phyloP scores from a whole-genome alignment of 1,140 invertebrate genomes.

The Meloidogyne exigua region DNA sequence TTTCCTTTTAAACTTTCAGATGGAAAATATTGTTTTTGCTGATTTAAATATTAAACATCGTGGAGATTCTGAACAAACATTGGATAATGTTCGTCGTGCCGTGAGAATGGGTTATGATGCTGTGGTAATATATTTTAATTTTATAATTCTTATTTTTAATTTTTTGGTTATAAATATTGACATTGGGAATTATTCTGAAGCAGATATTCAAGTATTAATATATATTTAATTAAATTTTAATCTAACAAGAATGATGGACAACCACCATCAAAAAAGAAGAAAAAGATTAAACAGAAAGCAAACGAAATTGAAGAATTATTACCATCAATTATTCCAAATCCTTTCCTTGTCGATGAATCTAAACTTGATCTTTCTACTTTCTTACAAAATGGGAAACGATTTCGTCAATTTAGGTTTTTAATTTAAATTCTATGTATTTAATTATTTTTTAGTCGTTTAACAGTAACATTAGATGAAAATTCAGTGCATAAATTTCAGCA shows the following conservation, averaged over 20 bases:
- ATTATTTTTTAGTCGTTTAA: conserved; percentile 51
- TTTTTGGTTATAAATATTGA: conserved; percentile 4
- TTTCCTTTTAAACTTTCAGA: too few species aligned
- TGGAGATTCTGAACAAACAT: conserved; percentile 52
- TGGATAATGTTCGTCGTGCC: conserved; percentile 52
- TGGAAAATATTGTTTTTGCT: conserved; percentile 54
- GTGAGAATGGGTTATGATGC: conserved; percentile 61
- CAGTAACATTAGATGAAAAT: conserved; percentile 52
- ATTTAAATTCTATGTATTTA: background rate
- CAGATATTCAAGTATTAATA: conserved; percentile 18
- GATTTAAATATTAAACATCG: conserved; percentile 58
- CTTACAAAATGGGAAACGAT: conserved; percentile 47
- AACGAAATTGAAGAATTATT: background rate
- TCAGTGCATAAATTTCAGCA: conserved; percentile 51
- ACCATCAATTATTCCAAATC: conserved; percentile 47
- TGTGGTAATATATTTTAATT: conserved; percentile 38
- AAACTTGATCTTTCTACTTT: conserved; percentile 48
- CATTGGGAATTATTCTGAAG: background rate
- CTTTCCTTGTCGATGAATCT: conserved; percentile 51
- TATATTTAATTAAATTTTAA: conserved; percentile 15
- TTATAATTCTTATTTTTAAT: background rate
- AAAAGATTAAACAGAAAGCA: conserved; percentile 26
- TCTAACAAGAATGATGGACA: conserved; percentile 12
- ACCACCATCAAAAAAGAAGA: conserved; percentile 50
- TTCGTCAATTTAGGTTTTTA: conserved; percentile 58